Base-by-base conservation (phyloP, 1,140 invertebrate species). In the Littorina saxatilis region DNA sequence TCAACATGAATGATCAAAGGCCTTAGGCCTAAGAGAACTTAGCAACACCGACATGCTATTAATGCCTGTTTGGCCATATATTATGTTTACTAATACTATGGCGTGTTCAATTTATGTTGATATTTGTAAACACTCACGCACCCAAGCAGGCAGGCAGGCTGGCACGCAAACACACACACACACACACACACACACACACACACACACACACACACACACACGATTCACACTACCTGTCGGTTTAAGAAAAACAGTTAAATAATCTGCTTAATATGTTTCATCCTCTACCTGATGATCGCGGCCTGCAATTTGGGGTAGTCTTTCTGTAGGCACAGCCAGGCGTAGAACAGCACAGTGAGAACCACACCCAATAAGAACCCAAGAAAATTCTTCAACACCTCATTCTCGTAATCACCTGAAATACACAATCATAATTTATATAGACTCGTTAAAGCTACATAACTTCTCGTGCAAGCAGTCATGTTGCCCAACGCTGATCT, bases 261-360 rank as follows among this genome's bases (percentile, higher is more conserved):
- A 9, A n/a, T 1, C 1, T 35, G 13, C 9, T 35, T 70, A 35
- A 9, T 70, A 7, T 13, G 66, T 37, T 0, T 37, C 55, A 17
- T 40, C 2, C 23, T n/a, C 20, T 79, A 66, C 50, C 82, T 83
- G 39, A 85, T 47, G 23, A 81, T 47, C 13, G 58, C 74, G 1
- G 87, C 86, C 2, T 52, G 75, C 0, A 61, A n/a, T 7, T 82
- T 52, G 1, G 79, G 50, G 52, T 81, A 73, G 17, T 88, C 78
- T 43, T 89, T 66, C 80, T 90, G 89, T 32, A 87, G 85, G n/a
- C 87, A 80, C 47, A 91, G 77, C 17, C 90, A 63, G 0, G 87
- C 55, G 68, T 84, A 91, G 11, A 91, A 5, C 0, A 87, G 63
- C 9, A 89, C 27, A 0, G 88, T 86, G 7, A 91, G 5, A 0